These are phyloP conservation scores for Arenaria interpres DNA, from an alignment of 2,113 vertebrate species.

Conservation along the genomic window DNA sequence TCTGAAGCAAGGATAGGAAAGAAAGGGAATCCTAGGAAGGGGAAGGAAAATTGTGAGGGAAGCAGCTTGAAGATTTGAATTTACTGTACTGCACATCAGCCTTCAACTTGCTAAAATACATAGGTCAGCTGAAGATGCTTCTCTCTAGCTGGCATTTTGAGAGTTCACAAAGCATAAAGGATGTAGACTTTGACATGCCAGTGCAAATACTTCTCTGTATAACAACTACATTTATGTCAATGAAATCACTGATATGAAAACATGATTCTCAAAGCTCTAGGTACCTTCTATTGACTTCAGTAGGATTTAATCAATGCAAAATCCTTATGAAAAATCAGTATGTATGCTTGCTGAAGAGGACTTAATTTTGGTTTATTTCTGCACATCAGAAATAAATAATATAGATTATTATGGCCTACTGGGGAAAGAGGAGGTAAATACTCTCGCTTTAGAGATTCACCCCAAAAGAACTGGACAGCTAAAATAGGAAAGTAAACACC, in stretches of 20 bases:
- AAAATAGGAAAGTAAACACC: not conserved
- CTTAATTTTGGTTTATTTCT: not conserved
- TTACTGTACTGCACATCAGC: not conserved
- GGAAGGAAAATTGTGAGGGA: not conserved
- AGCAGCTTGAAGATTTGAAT: not conserved
- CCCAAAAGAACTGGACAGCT: not conserved
- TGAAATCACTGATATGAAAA: not conserved
- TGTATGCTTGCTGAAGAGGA: not conserved
- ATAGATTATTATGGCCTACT: not conserved
- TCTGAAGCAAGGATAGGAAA: not conserved
- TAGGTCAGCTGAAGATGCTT: not conserved
- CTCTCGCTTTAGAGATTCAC: not conserved
- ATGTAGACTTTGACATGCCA: not conserved
- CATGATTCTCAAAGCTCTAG: not conserved
- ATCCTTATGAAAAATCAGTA: not conserved
- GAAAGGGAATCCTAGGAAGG: not conserved
- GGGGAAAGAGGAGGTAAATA: not conserved
- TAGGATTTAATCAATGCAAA: not conserved
- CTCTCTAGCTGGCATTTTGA: not conserved
- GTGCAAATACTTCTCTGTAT: not conserved
- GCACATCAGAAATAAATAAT: not conserved
- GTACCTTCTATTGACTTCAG: not conserved
- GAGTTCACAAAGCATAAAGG: not conserved
- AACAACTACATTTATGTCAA: not conserved
- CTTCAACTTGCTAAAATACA: not conserved